phyloP scores from a whole-genome alignment of 2,113 vertebrate species.

The Mionectes macconnelli region DNA sequence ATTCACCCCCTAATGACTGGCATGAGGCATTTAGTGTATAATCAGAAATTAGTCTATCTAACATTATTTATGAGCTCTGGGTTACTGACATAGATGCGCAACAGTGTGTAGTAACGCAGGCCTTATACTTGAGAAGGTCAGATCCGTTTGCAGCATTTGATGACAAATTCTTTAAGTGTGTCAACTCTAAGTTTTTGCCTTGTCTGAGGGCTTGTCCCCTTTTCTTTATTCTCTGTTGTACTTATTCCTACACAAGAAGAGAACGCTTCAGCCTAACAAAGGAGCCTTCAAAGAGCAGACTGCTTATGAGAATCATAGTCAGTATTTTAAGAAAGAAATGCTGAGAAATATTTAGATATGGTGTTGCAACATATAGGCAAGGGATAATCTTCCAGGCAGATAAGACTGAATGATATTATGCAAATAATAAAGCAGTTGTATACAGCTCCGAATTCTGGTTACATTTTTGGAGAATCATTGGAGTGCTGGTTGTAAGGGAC shows the following conservation, averaged over 20 bases:
- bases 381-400: background rate
- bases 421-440: background rate
- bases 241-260: background rate
- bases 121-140: background rate
- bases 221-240: background rate
- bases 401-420: background rate
- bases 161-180: background rate
- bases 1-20: background rate
- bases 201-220: background rate
- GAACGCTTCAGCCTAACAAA: background rate
- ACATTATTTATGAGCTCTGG: background rate
- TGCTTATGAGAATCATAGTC: background rate
- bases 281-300: background rate
- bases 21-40: background rate
- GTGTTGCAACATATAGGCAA: background rate
- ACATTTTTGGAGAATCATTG: background rate
- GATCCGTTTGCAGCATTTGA: background rate
- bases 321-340: background rate
- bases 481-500: background rate
- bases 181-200: background rate
- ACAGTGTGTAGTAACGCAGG: background rate
- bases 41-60: background rate
- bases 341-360: background rate
- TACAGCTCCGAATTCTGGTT: background rate
- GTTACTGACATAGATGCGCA: background rate